These are phyloP conservation scores for Drosophila recens DNA, from an alignment of 2,888 invertebrate species.

Conservation along the genomic window DNA sequence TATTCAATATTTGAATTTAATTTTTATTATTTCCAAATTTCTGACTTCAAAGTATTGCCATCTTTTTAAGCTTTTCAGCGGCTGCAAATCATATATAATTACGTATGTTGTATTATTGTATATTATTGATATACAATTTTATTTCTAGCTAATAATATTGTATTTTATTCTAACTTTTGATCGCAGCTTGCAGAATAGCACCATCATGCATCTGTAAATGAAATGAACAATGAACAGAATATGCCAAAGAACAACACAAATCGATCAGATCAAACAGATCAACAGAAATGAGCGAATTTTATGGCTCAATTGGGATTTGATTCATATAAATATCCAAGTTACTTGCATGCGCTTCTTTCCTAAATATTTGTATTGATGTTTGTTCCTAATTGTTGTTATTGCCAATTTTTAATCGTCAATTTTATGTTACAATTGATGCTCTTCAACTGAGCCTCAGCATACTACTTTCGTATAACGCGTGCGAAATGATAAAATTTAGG, in stretches of 20 bases:
- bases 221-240: constrained; percentile 32
- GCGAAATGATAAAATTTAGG: constrained; percentile 2
- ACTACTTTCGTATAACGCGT: background rate
- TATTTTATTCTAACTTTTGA: constrained; percentile 59
- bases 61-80: constrained; percentile 67
- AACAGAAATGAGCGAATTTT: constrained; percentile 11
- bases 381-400: constrained; percentile 51
- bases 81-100: constrained; percentile 9
- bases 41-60: constrained; percentile 77
- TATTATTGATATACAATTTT: constrained; percentile 7
- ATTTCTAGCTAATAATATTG: constrained; percentile 56
- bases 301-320: constrained; percentile 22
- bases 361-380: constrained; percentile 37
- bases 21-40: constrained; percentile 15
- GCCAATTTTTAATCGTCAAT: constrained; percentile 31
- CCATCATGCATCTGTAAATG: constrained; percentile 85
- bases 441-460: constrained; percentile 3
- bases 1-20: constrained; percentile 9
- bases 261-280: background rate
- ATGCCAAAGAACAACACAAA: constrained; percentile 13
- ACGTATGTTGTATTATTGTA: background rate
- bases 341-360: constrained; percentile 54
- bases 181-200: constrained; percentile 85
- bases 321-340: constrained; percentile 22
- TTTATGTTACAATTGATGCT: constrained; percentile 45